Base-by-base conservation (phyloP, 1,140 invertebrate species). In the Octopus bimaculoides region DNA sequence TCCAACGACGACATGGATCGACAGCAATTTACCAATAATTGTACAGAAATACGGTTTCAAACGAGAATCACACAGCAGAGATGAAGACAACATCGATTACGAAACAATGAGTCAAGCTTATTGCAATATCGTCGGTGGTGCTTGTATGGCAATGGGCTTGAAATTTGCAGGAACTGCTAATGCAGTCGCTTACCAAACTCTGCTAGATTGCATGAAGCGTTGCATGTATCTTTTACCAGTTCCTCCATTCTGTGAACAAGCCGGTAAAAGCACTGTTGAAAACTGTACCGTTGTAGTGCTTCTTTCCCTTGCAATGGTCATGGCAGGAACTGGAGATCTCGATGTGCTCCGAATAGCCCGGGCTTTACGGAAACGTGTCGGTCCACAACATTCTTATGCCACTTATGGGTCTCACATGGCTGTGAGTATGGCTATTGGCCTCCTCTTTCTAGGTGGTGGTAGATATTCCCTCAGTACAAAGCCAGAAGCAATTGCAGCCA, bases 31-130 rank as follows among this genome's bases (percentile, higher is more conserved):
- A 12, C 96, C 96, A 2, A 88, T 90, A 87, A 93, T 95, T 14
- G 94, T 97, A 75, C 90, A 86, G 20, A 85, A 89, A 55, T 89
- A 88, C 87, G 90, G 89, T 5, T 91, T 90, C 81, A 87, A 88
- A 41, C 86, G 83, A 84, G 81, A 84, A 79, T 12, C 66, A 41
- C 81, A 86, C 41, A 75, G 61, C 17, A 79, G 83, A 14, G 86
- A 85, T 52, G 85, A 86, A 77, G 87, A 90, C 79, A 83, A 91
- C 81, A 93, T 98, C 14, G 97, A 98, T 90, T 95, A 96, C 88
- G 97, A 98, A 92, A 97, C 96, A 54, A 97, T 98, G 93, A 97
- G 89, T 79, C 97, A 99, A 92, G 96, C 96, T 0, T 98, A 97
- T 90, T 98, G 96, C 89, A 98, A 98, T 88, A 97, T 98, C 80